Base-by-base conservation (phyloP, 92 coral and sea anemone species). In the Meandrina meandrites region DNA sequence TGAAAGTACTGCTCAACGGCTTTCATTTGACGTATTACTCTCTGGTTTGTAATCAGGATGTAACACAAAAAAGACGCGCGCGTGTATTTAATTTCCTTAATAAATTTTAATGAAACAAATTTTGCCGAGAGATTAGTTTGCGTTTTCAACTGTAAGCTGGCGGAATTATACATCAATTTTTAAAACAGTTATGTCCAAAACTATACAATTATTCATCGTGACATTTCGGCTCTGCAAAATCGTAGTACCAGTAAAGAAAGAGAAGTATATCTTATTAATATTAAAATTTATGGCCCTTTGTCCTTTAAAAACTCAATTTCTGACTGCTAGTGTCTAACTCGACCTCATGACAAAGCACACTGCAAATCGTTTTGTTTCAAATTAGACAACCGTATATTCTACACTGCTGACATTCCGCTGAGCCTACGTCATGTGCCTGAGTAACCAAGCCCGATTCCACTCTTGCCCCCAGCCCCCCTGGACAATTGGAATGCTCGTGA, bases 401-500 rank as follows among this genome's bases (percentile, higher is more conserved):
- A 73, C 78, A 34, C 27, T 51, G 73, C 73, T n/a, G 27, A 37
- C 24, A 37, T 27, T 66, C 31, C 2, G 7, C 0, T 28, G 76
- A 66, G 58, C 58, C 28, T 22, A 16, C 34, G 79, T 88, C 69
- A 91, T 57, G 88, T 84, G 79, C 98, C 98, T 21, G 98, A 90
- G 91, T 97, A 97, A 67, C 99, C 98, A 24, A 97, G 96, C 12
- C 99, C 99, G 28, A 97, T 97, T 17, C 99, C 99, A 79, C 99
- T 97, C 83, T 97, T 97, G 24, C 99, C 99, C 14, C 99, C 99
- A 24, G 99, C 99, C 37, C 99, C 99, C 83, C 99, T 84, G 21
- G 99, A 97, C 40, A 97, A 87, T 89, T 97, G 99, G 74, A 95
- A 97, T 19, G 96, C 98, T 21, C 99, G 95, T 32, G 99, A 97